phyloP scores from a whole-genome alignment of 30 jellyfish, hydroid and myxozoan genomes.

The Chironex yamaguchii region DNA sequence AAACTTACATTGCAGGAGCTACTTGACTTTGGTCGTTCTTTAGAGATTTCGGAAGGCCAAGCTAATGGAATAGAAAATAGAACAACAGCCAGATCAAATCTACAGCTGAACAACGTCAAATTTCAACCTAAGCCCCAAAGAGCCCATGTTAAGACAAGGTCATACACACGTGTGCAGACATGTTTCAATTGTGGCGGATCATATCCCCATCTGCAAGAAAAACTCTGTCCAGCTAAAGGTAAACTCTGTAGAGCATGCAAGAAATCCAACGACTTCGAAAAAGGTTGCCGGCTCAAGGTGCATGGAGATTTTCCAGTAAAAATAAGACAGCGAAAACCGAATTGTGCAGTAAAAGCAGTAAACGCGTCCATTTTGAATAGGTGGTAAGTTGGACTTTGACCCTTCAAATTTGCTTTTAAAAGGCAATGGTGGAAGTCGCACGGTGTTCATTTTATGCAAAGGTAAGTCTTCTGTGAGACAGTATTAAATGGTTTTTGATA shows the following conservation, averaged over 20 bases:
- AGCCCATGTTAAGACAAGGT: neutral
- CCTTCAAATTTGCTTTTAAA: neutral
- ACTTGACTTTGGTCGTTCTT: too few relatives aligned
- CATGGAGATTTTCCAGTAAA: too few relatives aligned
- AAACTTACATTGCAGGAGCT: too few relatives aligned
- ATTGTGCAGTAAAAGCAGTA: too few relatives aligned
- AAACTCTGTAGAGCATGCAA: slow-evolving; percentile 2
- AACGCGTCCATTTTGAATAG: slow-evolving; percentile 14
- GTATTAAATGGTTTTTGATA: neutral
- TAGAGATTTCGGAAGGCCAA: too few relatives aligned
- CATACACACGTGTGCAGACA: too few relatives aligned
- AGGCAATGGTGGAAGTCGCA: slow-evolving; percentile 9
- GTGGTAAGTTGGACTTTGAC: slow-evolving; percentile 21
- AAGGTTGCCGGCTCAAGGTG: slow-evolving; percentile 19
- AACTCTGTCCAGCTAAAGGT: slow-evolving; percentile 27
- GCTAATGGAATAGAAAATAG: too few relatives aligned
- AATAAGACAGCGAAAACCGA: too few relatives aligned
- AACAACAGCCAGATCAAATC: neutral
- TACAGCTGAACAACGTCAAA: too few relatives aligned
- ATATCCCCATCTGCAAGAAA: slow-evolving; percentile 4
- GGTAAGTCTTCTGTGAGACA: slow-evolving; percentile 9
- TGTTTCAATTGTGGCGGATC: slow-evolving; percentile 8
- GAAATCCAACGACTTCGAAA: neutral
- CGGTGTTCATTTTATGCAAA: neutral
- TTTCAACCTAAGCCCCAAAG: neutral